Evolutionary conservation across 2,797 vertebrate species (phyloP), one percentile per base, ranked within the genome.

Genomic region (Sebastes paucispinis): DNA sequence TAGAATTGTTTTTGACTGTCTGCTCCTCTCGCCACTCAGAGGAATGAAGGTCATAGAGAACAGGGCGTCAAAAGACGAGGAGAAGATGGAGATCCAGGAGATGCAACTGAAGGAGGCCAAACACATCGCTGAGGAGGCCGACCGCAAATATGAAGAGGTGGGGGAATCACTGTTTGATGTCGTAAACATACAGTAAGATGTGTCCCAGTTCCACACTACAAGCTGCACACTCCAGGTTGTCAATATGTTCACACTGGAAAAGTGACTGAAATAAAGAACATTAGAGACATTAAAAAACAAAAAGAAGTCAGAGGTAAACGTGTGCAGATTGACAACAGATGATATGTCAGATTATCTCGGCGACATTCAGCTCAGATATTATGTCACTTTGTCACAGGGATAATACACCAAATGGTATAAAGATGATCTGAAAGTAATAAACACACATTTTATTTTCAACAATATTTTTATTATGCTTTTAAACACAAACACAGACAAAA

Each of bases 41-140:
- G 98, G 98, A 75, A 99, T 99, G 97, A 99, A 99, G 95, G 98
- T 98, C 89, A 99, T 99, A 3, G 98, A 99, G 91, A 99, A 98
- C 95, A 95, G 98, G 91, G 98, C 98, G 71, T 93, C 96, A 76
- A 99, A 99, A 76, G 98, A 99, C 6, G 98, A 98, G 89, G 98
- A 99, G 91, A 99, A 99, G 88, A 98, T 99, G 98, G 98, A 99
- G 86, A 97, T 98, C 79, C 98, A 99, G 94, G 98, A 99, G 91
- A 97, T 99, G 97, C 98, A 99, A 92, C 96, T 99, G 82, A 99
- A 99, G 89, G 98, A 99, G 82, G 98, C 98, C 3, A 99, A 99
- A 89, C 98, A 98, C 94, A 98, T 99, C 16, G 98, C 98, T 10
- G 98, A 99, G 88, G 98, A 99, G 88, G 97, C 98, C 0, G 98